Base-by-base conservation (phyloP, 2,888 invertebrate species). In the Tryphoninae sp. region DNA sequence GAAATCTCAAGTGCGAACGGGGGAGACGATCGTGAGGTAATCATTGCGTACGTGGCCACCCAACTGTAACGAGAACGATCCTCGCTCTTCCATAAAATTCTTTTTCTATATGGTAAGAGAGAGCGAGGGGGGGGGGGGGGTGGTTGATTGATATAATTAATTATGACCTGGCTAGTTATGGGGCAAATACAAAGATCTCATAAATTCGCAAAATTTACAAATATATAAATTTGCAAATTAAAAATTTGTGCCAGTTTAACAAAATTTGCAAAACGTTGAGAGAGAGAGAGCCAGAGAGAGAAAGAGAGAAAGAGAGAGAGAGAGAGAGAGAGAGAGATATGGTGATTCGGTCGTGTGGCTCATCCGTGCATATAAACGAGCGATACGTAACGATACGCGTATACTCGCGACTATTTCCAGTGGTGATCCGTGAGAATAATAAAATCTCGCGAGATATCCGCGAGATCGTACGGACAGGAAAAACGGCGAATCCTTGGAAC, bases 401-500 rank as follows among this genome's bases (percentile, higher is more conserved):
- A 33, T 33, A 67, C 71, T 55, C 64, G 61, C 75, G 73, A 68
- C 64, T 49, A 55, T 23, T 51, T 51, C 49, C 75, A 80, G 62
- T 80, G 67, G 62, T 26, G 19, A 71, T 64, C 71, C 77, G 64
- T 71, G 77, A 55, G 55, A 71, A 77, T 59, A 59, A 69, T 59
- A 23, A 59, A 23, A 62, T 51, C 59, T 72, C 53, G 58, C 67
- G 65, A 73, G 64, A 11, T 49, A 16, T 53, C 19, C 62, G 2
- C 49, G 59, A 49, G 72, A 78, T 72, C 59, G 71, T 33, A 59
- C 59, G 58, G 33, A 26, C 67, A 67, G 78, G 65, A 61, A 78
- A 68, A 78, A 73, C 53, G 26, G 19, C 16, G 59, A 68, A 78
- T 78, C 78, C 78, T 78, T 73, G 78, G 49, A 73, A 67, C 67